Base-by-base conservation (phyloP, 2,113 vertebrate genomes). In the Sebastes schlegelii region DNA sequence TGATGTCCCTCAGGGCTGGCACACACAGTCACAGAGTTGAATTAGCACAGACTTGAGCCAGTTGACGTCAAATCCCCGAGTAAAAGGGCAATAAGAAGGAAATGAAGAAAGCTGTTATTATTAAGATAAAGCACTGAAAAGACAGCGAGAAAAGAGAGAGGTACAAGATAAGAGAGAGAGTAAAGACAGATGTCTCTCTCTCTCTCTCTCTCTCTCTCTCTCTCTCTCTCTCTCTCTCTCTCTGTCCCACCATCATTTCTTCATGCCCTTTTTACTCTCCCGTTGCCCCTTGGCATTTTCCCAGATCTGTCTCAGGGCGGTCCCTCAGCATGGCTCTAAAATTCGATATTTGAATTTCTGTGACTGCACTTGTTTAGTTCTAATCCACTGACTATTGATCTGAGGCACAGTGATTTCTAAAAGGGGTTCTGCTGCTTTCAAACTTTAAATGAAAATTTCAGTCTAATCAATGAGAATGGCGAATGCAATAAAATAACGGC, bases 361-460 rank as follows among this genome's bases (percentile, higher is more conserved):
- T 93, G 74, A 88, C 94, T 95, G 94, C 92, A 84, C 87, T 93
- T 91, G 81, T 95, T 96, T 95, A 93, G 95, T 95, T 96, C 95
- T 92, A 95, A 97, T 96, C 95, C 93, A 93, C 88, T 92, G 82
- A 91, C 88, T 94, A 94, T 96, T 96, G 95, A 95, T 97, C 95
- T 94, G 91, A 89, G 87, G 89, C 93, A 89, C 1, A 1, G 86
- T 84, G 86, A 82, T 92, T 93, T 92, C 94, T 93, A 93, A 91
- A 88, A 82, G 93, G 86, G 88, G 91, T 71, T 87, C 88, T 80
- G 82, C 92, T 92, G 92, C 62, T 84, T 94, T 91, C 87, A 92
- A 92, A 93, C 91, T 92, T 93, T 81, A 91, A 93, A 95, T 94
- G 84, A 93, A 92, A 90, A 88, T 89, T 93, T 90, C 76, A 86